A percentile compares a stretch with the other conserved stretches of the same genome.
phyloP scores from a whole-genome alignment of 1,140 invertebrate genomes.

The Drosophila ohnishii region DNA sequence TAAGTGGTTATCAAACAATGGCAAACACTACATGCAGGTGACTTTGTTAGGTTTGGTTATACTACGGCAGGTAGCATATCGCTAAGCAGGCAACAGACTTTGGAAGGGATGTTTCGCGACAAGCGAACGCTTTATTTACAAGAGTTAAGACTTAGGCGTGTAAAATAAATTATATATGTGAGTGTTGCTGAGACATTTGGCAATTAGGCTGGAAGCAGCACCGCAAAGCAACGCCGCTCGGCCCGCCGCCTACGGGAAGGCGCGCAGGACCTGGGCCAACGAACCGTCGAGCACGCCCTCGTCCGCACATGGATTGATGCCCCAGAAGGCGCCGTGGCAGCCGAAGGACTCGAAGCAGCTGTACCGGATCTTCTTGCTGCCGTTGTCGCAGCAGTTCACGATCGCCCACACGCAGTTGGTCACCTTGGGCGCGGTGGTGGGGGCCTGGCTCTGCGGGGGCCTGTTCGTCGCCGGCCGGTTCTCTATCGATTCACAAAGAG shows the following conservation, averaged over 20 bases:
- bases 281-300: conserved; percentile 78
- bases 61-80: no score
- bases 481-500: conserved; percentile 27
- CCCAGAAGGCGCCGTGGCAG: conserved; percentile 87
- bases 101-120: not conserved
- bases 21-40: not conserved
- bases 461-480: not conserved
- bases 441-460: not conserved
- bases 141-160: conserved; percentile 9
- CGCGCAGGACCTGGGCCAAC: conserved; percentile 33
- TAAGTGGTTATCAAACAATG: not conserved
- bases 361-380: conserved; percentile 81
- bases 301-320: conserved; percentile 85
- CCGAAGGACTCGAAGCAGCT: conserved; percentile 87
- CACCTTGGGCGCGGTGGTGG: conserved; percentile 74
- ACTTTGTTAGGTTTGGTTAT: not conserved
- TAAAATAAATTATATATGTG: conserved; percentile 38
- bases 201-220: conserved; percentile 5
- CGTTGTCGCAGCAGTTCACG: conserved; percentile 86
- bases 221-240: not conserved
- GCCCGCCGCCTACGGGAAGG: conserved; percentile 11
- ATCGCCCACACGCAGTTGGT: conserved; percentile 87
- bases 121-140: conserved; percentile 40
- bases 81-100: conserved; percentile 10
- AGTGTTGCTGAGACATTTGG: conserved; percentile 2